Conservation (phyloP, 2,888 invertebrate species). For the Aspidiotus destructor region DNA sequence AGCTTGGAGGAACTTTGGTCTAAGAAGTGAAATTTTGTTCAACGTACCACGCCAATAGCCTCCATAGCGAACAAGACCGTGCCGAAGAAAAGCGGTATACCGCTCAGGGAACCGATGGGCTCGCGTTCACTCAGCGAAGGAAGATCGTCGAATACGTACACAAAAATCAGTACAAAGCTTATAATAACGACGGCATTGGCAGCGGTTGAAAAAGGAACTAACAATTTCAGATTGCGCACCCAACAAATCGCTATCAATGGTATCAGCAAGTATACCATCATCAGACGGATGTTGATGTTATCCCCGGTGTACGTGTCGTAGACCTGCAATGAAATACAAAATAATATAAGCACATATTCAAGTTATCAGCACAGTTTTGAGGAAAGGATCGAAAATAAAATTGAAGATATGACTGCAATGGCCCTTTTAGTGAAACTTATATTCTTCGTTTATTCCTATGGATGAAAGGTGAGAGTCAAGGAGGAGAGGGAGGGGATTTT, state of each 20-base stretch:
- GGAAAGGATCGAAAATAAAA: not conserved
- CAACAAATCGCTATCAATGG: slow-evolving; percentile 65
- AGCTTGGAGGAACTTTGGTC: no score
- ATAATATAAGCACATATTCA: not conserved
- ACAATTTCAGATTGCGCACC: slow-evolving; percentile 69
- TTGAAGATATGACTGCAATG: not conserved
- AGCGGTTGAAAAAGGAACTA: slow-evolving; percentile 80
- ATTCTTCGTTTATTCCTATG: not conserved
- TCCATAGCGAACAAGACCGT: slow-evolving; percentile 93
- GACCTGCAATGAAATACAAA: not conserved
- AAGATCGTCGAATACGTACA: slow-evolving; percentile 68
- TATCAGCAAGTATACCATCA: slow-evolving; percentile 39
- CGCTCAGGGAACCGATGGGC: slow-evolving; percentile 53
- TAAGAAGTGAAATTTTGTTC: not conserved
- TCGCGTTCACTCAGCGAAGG: slow-evolving; percentile 54
- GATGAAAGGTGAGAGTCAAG: no score
- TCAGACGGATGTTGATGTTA: slow-evolving; percentile 36
- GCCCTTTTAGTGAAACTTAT: not conserved
- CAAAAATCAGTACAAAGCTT: slow-evolving; percentile 75
- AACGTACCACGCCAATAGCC: slow-evolving; percentile 76
- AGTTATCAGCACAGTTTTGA: not conserved
- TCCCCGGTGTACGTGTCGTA: slow-evolving; percentile 12
- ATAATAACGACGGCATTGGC: slow-evolving; percentile 75
- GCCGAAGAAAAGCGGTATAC: slow-evolving; percentile 87
- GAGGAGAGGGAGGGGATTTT: no score